Evolutionary conservation across 2,113 vertebrate species (phyloP).

Genomic region (Mesoclemmys tuberculata): DNA sequence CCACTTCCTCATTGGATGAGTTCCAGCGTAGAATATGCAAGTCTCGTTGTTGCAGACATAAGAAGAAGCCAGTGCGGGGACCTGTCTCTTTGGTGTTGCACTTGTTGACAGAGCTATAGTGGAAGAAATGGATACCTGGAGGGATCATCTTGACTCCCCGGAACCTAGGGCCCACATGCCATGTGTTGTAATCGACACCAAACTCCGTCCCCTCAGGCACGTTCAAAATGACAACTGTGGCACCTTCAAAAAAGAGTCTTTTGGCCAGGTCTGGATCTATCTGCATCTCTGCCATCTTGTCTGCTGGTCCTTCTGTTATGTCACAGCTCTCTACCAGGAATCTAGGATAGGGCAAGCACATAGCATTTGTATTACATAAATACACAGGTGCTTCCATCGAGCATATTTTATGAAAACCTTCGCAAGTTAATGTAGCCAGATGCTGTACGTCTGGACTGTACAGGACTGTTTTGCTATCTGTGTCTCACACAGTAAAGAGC

Average conservation of each 20-base stretch:
- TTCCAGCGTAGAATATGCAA: slow-evolving; percentile 89
- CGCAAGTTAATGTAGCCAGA: neutral
- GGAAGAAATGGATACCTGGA: slow-evolving; percentile 93
- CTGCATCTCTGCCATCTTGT: slow-evolving; percentile 50
- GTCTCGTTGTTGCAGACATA: slow-evolving; percentile 84
- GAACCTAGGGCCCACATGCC: slow-evolving; percentile 93
- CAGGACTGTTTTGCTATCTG: neutral
- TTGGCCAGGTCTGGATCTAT: slow-evolving; percentile 89
- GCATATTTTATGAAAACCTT: neutral
- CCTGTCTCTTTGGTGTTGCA: slow-evolving; percentile 80
- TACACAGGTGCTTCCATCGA: neutral
- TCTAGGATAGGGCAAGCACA: neutral
- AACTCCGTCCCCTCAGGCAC: slow-evolving; percentile 92
- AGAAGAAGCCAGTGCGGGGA: slow-evolving; percentile 90
- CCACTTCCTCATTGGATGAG: slow-evolving; percentile 81
- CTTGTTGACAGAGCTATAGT: slow-evolving; percentile 85
- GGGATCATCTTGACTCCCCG: slow-evolving; percentile 97
- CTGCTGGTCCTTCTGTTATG: neutral
- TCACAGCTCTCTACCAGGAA: neutral
- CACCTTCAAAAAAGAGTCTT: slow-evolving; percentile 92
- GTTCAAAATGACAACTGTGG: slow-evolving; percentile 87
- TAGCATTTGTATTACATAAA: neutral
- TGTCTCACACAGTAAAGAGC: neutral
- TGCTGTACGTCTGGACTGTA: neutral
- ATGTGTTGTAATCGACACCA: slow-evolving; percentile 93